Conservation (phyloP, 2,888 invertebrate genomes). For the Esperia sulphurella region DNA sequence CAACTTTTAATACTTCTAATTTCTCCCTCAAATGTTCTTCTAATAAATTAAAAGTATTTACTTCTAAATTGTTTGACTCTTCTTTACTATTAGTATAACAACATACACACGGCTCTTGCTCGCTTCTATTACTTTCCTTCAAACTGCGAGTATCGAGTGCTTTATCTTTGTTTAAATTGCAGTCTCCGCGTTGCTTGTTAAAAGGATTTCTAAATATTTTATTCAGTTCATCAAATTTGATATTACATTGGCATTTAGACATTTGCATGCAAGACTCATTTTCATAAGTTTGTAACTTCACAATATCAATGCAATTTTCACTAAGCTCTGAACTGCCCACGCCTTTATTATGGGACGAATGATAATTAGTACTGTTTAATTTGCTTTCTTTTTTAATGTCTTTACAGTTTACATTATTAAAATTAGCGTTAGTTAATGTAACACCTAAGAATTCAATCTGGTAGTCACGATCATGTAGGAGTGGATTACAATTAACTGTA, state of each 20-base stretch:
- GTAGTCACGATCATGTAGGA: constrained; percentile 28
- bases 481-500: too few relatives aligned
- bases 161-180: constrained; percentile 22
- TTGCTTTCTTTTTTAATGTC: constrained; percentile 5
- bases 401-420: constrained; percentile 13
- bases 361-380: constrained; percentile 6
- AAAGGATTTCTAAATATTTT: constrained; percentile 17
- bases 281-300: background rate
- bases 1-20: constrained; percentile 42
- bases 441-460: constrained; percentile 61
- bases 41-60: constrained; percentile 58
- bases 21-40: constrained; percentile 56
- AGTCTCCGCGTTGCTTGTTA: constrained; percentile 17
- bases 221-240: constrained; percentile 28
- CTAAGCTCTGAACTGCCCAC: background rate
- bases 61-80: constrained; percentile 51
- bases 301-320: background rate
- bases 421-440: constrained; percentile 40
- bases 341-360: background rate
- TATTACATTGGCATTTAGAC: constrained; percentile 20
- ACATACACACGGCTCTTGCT: constrained; percentile 43
- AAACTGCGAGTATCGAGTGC: constrained; percentile 28
- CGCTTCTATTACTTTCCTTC: constrained; percentile 8
- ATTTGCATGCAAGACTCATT: constrained; percentile 1
- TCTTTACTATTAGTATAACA: constrained; percentile 32